Evolutionary conservation across 2,888 invertebrate genomes (phyloP).

Genomic region (Mamestra brassicae): DNA sequence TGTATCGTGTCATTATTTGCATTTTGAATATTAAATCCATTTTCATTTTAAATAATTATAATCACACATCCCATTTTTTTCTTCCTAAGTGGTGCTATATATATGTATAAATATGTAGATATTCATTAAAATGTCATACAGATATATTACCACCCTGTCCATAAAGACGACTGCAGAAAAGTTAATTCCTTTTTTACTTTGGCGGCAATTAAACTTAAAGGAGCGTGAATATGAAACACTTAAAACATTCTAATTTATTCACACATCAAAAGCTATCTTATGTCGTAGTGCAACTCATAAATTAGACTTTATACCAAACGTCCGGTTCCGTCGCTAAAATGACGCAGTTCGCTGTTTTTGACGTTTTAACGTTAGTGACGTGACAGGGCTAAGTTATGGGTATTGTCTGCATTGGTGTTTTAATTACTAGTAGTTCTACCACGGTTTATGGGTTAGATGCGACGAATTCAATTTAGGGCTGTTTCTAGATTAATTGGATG

Average conservation of each 20-base stretch:
- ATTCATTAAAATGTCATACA: neutral
- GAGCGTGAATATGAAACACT: constrained; percentile 30
- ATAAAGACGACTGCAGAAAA: neutral
- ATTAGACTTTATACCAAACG: constrained; percentile 58
- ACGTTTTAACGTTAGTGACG: constrained; percentile 65
- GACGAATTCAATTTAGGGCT: constrained; percentile 53
- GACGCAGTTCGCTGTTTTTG: constrained; percentile 61
- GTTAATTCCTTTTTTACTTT: neutral
- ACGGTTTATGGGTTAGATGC: constrained; percentile 55
- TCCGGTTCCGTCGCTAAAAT: constrained; percentile 56
- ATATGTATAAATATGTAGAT: neutral
- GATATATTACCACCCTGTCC: neutral
- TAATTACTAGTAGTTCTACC: constrained; percentile 60
- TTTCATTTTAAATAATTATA: neutral
- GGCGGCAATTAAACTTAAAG: constrained; percentile 40
- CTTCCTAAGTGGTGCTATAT: neutral
- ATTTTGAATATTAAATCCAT: neutral
- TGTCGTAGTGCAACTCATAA: constrained; percentile 61
- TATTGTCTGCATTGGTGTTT: constrained; percentile 62
- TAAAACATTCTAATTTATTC: constrained; percentile 41
- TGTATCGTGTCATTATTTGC: neutral
- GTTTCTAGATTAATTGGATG: constrained; percentile 31
- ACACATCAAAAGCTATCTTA: constrained; percentile 62
- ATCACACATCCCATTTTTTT: neutral
- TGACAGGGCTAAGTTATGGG: constrained; percentile 63